Base-by-base conservation (phyloP, 1,140 invertebrate species). In the Saccostrea glomerata region DNA sequence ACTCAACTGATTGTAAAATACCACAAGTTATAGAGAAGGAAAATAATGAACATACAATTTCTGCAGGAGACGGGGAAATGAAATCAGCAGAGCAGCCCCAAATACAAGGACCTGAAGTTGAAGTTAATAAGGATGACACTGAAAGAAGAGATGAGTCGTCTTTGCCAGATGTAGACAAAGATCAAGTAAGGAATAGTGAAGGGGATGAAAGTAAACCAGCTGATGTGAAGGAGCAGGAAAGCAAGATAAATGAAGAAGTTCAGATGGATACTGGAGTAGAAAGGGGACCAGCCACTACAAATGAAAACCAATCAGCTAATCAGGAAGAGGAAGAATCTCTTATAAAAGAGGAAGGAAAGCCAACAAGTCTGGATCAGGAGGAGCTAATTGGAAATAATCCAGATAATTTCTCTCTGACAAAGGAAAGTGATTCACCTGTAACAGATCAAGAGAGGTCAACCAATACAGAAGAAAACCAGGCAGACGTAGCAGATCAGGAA, bases 371-470 rank as follows among this genome's bases (percentile, higher is more conserved):
- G 7, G 17, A 23, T 23, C 60, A 66, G 60, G 20, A 66, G 17
- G 60, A 23, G 20, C 1, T 66, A 7, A 23, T 66, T 66, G 17
- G 17, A 40, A 11, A 15, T 30, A 36, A 83, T 83, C 82, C 15
- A 13, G 4, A n/a, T 13, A 40, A 83, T 13, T n/a, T n/a, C 3
- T 83, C 30, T 36, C 20, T 12, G 2, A 15, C 82, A 83, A 40
- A 83, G 12, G 12, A 40, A 15, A 15, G 30, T 36, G 20, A 83
- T 36, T 47, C 36, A 60, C 13, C 58, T 13, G 12, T 13, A 60
- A 60, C 58, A 60, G 40, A 84, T 12, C 23, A 55, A 84, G 55
- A 84, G 17, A 84, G 54, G 4, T 84, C 40, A 84, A 23, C 47
- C 13, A 58, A 9, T 4, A 40, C 83, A 30, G 20, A 58, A n/a